Conservation (phyloP, 2,113 vertebrate genomes). For the Pholis gunnellus region DNA sequence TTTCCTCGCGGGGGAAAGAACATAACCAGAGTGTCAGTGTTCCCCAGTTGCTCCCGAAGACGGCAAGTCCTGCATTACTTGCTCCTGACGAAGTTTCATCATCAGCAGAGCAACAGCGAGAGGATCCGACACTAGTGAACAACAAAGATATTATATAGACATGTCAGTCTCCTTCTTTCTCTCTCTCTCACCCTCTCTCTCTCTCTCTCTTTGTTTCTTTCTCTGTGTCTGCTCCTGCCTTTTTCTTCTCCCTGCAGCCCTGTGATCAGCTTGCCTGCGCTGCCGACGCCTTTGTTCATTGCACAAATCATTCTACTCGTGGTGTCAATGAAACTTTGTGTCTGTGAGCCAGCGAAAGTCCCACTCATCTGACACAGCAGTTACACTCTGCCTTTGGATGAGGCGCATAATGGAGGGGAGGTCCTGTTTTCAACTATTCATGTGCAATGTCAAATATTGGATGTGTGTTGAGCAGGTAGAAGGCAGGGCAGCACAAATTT, state of each 20-base stretch:
- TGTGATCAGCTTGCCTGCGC: constrained; percentile 76
- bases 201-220: constrained; percentile 19
- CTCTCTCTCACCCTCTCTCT: background rate
- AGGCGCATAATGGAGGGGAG: constrained; percentile 8
- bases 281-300: constrained; percentile 67
- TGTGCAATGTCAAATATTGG: constrained; percentile 48
- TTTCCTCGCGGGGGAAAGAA: constrained; percentile 32
- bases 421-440: constrained; percentile 39
- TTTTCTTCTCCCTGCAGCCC: constrained; percentile 61
- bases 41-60: constrained; percentile 30
- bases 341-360: constrained; percentile 54
- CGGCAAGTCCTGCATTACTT: constrained; percentile 31
- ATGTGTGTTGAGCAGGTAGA: constrained; percentile 26
- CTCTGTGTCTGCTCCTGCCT: constrained; percentile 31
- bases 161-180: constrained; percentile 19
- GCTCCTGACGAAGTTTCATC: constrained; percentile 52
- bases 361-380: constrained; percentile 61
- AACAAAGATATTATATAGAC: constrained; percentile 49
- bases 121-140: constrained; percentile 45
- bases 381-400: constrained; percentile 36
- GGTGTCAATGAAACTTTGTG: constrained; percentile 76
- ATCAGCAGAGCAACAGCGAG: constrained; percentile 19
- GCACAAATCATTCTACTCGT: constrained; percentile 51
- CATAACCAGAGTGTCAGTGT: constrained; percentile 33
- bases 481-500: constrained; percentile 17